phyloP scores from a whole-genome alignment of 1,140 invertebrate genomes.

The Ridgeia piscesae region DNA sequence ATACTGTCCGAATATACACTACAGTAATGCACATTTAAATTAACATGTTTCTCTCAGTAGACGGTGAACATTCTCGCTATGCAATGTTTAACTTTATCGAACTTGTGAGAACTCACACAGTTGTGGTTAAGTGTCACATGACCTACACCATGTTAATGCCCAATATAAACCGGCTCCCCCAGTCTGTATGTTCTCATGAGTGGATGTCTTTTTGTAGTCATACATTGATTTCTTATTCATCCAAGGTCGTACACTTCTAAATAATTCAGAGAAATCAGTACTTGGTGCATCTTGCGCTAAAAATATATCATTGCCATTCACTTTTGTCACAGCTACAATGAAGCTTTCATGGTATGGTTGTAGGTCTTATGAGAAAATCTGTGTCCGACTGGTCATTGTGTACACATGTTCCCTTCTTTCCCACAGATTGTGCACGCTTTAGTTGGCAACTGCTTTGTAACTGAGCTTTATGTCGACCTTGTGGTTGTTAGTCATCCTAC shows the following conservation, averaged over 20 bases:
- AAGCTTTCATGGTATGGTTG: neutral
- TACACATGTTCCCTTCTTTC: neutral
- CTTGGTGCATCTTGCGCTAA: neutral
- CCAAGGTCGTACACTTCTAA: neutral
- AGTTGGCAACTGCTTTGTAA: neutral
- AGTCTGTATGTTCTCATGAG: neutral
- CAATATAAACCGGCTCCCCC: neutral
- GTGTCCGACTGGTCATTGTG: neutral
- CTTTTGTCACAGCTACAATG: neutral
- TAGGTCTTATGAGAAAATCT: neutral
- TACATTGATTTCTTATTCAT: neutral
- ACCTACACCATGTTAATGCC: neutral
- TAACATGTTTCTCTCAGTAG: too few relatives aligned
- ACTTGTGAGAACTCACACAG: too few relatives aligned
- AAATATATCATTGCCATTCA: neutral
- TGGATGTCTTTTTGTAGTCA: neutral
- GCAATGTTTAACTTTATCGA: too few relatives aligned
- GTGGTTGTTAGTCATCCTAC: neutral
- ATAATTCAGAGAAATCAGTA: neutral
- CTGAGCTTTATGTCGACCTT: neutral
- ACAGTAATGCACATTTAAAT: too few relatives aligned
- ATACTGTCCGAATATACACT: too few relatives aligned
- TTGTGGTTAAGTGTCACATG: too few relatives aligned
- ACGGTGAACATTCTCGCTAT: too few relatives aligned
- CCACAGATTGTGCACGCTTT: neutral